Percentiles rank a stretch among this genome's conserved stretches.
Conservation (phyloP, 2,113 vertebrate genomes). For the Bagarius yarrelli region DNA sequence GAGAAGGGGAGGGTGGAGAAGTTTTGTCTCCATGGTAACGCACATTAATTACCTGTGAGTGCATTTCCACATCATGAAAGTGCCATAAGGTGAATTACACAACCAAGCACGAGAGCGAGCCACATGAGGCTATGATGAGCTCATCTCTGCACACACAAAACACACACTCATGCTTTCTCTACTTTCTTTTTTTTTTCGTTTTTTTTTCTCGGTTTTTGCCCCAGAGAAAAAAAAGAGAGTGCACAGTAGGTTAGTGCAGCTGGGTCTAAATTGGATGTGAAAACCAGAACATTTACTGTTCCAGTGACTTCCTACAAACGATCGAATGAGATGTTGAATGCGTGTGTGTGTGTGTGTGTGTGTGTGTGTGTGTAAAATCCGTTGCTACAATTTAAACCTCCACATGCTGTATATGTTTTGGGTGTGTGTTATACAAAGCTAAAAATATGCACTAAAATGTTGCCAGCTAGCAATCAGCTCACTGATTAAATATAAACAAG, state of each 20-base stretch:
- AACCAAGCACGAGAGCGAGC: constrained; percentile 45
- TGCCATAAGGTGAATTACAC: constrained; percentile 50
- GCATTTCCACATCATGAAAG: constrained; percentile 36
- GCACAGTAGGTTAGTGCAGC: constrained; percentile 54
- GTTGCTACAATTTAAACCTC: neutral
- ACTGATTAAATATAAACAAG: neutral
- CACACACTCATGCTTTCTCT: constrained; percentile 4
- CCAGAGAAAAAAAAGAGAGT: constrained; percentile 58
- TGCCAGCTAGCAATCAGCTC: neutral
- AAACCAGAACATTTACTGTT: constrained; percentile 70
- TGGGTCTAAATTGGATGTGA: constrained; percentile 69
- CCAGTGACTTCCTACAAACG: constrained; percentile 65
- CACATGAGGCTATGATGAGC: constrained; percentile 37
- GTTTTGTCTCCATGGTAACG: constrained; percentile 46
- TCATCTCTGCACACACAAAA: constrained; percentile 31
- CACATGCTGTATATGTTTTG: too few relatives aligned
- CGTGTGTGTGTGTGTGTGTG: neutral
- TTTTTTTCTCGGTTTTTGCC: constrained; percentile 47
- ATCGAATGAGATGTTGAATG: constrained; percentile 48
- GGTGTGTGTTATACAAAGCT: neutral
- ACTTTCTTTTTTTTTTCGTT: constrained; percentile 35
- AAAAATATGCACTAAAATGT: neutral
- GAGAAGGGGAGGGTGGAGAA: neutral
- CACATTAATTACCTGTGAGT: constrained; percentile 48
- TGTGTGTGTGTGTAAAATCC: neutral